A percentile compares a stretch with the other conserved stretches of the same genome.
Evolutionary conservation across 2,113 vertebrate species (phyloP).

Genomic region (Plecturocebus donacophilus): DNA sequence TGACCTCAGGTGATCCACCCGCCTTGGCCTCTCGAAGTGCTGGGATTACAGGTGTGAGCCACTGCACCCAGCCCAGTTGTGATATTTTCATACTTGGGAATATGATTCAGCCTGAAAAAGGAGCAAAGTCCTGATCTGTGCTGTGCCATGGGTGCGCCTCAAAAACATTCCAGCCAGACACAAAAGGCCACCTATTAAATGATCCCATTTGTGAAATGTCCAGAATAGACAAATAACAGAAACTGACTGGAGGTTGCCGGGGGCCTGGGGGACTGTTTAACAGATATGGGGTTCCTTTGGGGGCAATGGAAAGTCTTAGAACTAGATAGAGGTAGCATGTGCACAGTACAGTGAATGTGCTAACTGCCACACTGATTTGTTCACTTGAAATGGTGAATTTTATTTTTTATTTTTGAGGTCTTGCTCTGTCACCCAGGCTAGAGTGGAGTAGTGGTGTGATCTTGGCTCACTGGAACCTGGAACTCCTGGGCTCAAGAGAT

Average conservation of each 20-base stretch:
- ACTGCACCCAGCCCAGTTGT: background rate
- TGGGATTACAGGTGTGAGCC: no score
- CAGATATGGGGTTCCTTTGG: background rate
- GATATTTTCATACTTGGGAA: background rate
- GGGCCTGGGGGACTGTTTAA: background rate
- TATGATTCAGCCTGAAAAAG: background rate
- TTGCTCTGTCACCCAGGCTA: no score
- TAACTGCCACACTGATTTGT: background rate
- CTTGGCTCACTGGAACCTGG: no score
- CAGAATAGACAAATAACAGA: background rate
- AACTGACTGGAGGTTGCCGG: background rate
- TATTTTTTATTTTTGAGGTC: no score
- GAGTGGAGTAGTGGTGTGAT: no score
- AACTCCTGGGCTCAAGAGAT: no score
- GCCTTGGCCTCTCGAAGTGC: no score
- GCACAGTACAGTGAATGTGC: background rate
- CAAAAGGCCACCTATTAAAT: background rate
- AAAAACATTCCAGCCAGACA: background rate
- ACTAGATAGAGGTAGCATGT: background rate
- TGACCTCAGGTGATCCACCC: no score
- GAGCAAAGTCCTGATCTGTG: background rate
- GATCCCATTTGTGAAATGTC: background rate
- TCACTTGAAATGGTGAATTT: background rate
- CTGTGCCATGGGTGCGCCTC: background rate
- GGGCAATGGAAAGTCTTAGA: background rate